phyloP scores from a whole-genome alignment of 2,797 vertebrate species.

The Pangasius krempfi region DNA sequence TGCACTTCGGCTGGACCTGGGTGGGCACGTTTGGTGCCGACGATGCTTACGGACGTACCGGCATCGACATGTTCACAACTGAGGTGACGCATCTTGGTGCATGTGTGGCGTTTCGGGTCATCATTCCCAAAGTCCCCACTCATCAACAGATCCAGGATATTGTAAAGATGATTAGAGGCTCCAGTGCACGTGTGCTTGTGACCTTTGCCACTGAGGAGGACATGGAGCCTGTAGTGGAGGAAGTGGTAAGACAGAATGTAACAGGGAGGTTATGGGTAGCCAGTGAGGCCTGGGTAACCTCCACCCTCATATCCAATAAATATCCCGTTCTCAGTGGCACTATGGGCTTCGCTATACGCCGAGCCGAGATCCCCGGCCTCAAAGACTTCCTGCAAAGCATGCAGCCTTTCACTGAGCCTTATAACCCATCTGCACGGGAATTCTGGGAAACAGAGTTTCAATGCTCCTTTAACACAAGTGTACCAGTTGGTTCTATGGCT shows the following conservation, averaged over 20 bases:
- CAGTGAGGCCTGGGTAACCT: constrained; percentile 68
- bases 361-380: constrained; percentile 60
- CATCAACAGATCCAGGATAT: constrained; percentile 58
- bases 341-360: constrained; percentile 64
- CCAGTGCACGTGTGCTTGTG: constrained; percentile 62
- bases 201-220: constrained; percentile 64
- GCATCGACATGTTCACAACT: constrained; percentile 59
- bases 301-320: constrained; percentile 59
- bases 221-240: constrained; percentile 60
- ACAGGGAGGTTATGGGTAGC: constrained; percentile 66
- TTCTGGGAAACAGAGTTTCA: constrained; percentile 64
- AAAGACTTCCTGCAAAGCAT: constrained; percentile 58
- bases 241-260: constrained; percentile 62
- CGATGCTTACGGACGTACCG: constrained; percentile 62
- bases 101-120: constrained; percentile 61
- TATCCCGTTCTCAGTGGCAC: constrained; percentile 61
- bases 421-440: constrained; percentile 60
- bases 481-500: constrained; percentile 39
- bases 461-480: constrained; percentile 59
- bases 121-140: constrained; percentile 61
- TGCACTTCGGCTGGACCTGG: constrained; percentile 64
- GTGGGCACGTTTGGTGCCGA: constrained; percentile 60
- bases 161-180: constrained; percentile 55
- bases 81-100: constrained; percentile 57
- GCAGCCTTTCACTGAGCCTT: constrained; percentile 56